Conservation (phyloP, 2,113 vertebrate species). For the Centropus unirufus region DNA sequence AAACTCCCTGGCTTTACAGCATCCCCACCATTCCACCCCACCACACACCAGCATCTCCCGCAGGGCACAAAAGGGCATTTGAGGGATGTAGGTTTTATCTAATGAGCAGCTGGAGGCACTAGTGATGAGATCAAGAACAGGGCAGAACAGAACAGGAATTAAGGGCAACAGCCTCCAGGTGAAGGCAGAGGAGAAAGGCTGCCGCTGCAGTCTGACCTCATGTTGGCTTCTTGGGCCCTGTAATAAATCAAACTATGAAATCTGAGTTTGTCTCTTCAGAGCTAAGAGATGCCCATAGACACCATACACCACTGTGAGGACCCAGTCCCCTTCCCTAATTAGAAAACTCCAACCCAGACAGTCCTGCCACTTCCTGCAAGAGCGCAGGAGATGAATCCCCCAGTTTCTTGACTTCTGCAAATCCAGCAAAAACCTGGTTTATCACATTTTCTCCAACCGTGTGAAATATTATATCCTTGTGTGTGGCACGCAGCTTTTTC, state of each 20-base stretch:
- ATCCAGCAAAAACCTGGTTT: slow-evolving; percentile 32
- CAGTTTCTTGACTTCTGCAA: neutral
- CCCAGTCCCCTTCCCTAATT: neutral
- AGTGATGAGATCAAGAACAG: neutral
- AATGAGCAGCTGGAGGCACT: neutral
- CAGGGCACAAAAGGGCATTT: neutral
- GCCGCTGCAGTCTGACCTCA: neutral
- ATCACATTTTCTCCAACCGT: slow-evolving; percentile 13
- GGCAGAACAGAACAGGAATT: neutral
- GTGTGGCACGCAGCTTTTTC: slow-evolving; percentile 12
- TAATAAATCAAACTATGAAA: neutral
- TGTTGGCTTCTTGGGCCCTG: neutral
- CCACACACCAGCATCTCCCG: neutral
- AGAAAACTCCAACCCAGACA: neutral
- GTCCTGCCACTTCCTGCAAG: neutral
- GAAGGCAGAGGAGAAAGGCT: neutral
- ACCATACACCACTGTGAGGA: neutral
- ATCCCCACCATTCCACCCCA: neutral
- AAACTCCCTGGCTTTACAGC: neutral
- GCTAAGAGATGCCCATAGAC: neutral
- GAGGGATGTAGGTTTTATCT: neutral
- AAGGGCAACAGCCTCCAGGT: neutral
- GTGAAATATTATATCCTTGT: slow-evolving; percentile 26
- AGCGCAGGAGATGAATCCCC: neutral
- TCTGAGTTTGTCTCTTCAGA: neutral